phyloP scores from a whole-genome alignment of 2,888 invertebrate genomes.

The Molanna angustata region DNA sequence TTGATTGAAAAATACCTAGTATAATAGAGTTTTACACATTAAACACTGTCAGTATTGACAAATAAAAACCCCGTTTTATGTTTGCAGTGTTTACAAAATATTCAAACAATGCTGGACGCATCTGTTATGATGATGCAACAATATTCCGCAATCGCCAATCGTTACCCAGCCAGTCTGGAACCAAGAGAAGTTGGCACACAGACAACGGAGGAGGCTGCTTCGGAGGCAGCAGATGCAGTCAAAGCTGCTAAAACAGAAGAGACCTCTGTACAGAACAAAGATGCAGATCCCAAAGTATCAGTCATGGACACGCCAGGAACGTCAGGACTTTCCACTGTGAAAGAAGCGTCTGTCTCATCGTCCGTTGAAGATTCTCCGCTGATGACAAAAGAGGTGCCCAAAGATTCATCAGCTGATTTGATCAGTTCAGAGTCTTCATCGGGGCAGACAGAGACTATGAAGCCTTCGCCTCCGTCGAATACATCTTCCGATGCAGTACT shows the following conservation, averaged over 20 bases:
- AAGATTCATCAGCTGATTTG: constrained; percentile 5
- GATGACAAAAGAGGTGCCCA: no score
- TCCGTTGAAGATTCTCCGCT: no score
- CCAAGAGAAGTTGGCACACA: constrained; percentile 45
- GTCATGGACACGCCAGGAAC: constrained; percentile 35
- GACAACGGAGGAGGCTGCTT: constrained; percentile 41
- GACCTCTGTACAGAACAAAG: constrained; percentile 37
- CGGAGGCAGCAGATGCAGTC: constrained; percentile 10
- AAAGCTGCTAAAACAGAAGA: constrained; percentile 19
- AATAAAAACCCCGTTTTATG: no score
- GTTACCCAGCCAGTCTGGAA: constrained; percentile 49
- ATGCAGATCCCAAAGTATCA: constrained; percentile 5
- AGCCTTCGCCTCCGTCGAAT: no score
- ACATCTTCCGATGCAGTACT: no score
- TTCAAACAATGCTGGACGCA: constrained; percentile 88
- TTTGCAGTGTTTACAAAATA: constrained; percentile 72
- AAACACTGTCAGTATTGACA: no score
- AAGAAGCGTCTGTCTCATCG: no score
- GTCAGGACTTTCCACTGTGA: constrained; percentile 12
- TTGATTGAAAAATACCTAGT: no score
- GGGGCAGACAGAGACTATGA: no score
- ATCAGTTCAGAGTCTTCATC: no score
- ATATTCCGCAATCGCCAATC: constrained; percentile 71
- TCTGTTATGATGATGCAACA: constrained; percentile 94
- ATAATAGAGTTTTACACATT: no score